These are phyloP conservation scores for Pollimyrus isidori DNA, from an alignment of 2,113 vertebrate species.

Conservation along the genomic window DNA sequence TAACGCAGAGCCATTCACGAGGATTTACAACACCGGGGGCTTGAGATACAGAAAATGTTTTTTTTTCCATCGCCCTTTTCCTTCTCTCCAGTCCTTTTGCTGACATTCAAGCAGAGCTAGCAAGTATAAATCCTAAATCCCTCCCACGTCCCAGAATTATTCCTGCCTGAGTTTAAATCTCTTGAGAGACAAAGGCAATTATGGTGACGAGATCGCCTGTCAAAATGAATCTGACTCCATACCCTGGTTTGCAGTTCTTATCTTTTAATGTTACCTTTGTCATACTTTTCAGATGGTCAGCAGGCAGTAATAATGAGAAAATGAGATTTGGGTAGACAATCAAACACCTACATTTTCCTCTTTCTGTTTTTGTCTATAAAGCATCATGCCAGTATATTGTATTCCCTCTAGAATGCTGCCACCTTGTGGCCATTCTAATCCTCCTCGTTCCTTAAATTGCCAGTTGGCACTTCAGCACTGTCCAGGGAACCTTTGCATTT, in stretches of 20 bases:
- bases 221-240: slow-evolving; percentile 19
- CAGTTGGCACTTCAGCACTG: neutral
- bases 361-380: neutral
- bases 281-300: neutral
- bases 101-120: slow-evolving; percentile 3
- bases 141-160: slow-evolving; percentile 23
- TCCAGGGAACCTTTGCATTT: neutral
- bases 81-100: neutral
- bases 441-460: neutral
- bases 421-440: slow-evolving; percentile 14
- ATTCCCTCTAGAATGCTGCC: neutral
- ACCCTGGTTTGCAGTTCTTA: neutral
- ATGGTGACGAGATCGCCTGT: slow-evolving; percentile 9
- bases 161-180: slow-evolving; percentile 24
- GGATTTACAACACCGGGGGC: slow-evolving; percentile 1
- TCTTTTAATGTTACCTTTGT: neutral
- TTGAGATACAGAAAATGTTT: neutral
- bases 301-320: neutral
- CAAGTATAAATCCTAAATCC: slow-evolving; percentile 10
- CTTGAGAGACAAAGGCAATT: slow-evolving; percentile 24
- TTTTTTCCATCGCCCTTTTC: neutral
- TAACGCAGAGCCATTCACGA: slow-evolving; percentile 2
- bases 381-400: neutral
- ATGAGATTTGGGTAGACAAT: neutral
- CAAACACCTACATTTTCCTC: neutral